A percentile compares a stretch with the other conserved stretches of the same genome.
Conservation (phyloP, 2,888 invertebrate species). For the Antitype chi region DNA sequence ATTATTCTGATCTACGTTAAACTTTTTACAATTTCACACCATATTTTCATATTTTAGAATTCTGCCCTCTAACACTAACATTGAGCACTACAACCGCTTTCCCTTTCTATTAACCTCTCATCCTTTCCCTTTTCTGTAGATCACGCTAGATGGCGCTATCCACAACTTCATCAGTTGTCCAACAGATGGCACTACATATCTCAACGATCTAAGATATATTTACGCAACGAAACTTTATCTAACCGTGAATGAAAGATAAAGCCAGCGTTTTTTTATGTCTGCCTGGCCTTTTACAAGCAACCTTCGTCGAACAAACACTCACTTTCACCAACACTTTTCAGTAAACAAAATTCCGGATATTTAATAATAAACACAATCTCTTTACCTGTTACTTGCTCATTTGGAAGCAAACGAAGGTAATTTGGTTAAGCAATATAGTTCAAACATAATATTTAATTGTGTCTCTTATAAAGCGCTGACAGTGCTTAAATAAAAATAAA, state of each 20-base stretch:
- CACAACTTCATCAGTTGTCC: neutral
- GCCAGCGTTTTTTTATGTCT: constrained; percentile 65
- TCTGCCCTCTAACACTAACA: constrained; percentile 70
- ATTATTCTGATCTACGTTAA: neutral
- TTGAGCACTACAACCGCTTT: constrained; percentile 36
- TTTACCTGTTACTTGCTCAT: constrained; percentile 79
- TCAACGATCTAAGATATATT: constrained; percentile 31
- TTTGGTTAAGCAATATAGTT: constrained; percentile 71
- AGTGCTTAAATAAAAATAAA: constrained; percentile 31
- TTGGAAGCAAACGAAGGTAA: constrained; percentile 80
- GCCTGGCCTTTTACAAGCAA: constrained; percentile 74
- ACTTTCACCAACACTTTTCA: constrained; percentile 84
- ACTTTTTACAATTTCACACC: neutral
- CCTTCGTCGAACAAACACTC: constrained; percentile 78
- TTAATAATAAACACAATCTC: constrained; percentile 77
- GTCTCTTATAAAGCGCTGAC: constrained; percentile 17
- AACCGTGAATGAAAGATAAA: constrained; percentile 67
- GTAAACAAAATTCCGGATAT: constrained; percentile 84
- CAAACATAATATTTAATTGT: constrained; percentile 44
- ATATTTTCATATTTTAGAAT: neutral
- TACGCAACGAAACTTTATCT: constrained; percentile 49
- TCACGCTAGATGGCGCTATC: constrained; percentile 56
- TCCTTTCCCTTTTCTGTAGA: constrained; percentile 18
- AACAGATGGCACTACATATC: constrained; percentile 77
- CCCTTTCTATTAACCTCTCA: constrained; percentile 20